Evolutionary conservation across 2,888 invertebrate species (phyloP).

Genomic region (Thelaira solivaga): DNA sequence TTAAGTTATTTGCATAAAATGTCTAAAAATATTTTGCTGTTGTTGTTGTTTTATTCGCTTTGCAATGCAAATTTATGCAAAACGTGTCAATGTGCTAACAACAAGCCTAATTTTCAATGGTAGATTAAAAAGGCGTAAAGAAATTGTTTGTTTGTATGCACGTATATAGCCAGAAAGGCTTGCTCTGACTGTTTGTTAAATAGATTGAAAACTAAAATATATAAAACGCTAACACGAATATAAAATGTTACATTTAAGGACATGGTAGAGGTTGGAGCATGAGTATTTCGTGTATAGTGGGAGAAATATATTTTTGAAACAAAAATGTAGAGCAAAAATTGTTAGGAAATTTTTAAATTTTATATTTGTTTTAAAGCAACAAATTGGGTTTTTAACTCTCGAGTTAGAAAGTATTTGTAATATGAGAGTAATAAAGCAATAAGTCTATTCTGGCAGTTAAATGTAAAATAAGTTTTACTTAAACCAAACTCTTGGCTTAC

Average conservation of each 20-base stretch:
- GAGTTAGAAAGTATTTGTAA: no score
- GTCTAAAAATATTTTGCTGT: slow-evolving; percentile 41
- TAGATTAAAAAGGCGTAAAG: slow-evolving; percentile 52
- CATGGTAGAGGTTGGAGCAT: background rate
- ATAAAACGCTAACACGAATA: slow-evolving; percentile 50
- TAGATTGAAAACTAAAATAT: slow-evolving; percentile 25
- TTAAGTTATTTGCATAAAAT: slow-evolving; percentile 58
- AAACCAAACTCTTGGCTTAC: no score
- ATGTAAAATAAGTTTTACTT: no score
- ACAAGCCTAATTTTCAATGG: slow-evolving; percentile 57
- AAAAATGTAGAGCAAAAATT: background rate
- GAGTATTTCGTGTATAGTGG: background rate
- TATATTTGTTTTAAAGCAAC: background rate
- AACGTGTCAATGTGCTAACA: slow-evolving; percentile 74
- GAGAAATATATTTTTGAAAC: background rate
- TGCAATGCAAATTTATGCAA: slow-evolving; percentile 73
- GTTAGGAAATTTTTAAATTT: no score
- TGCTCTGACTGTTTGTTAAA: slow-evolving; percentile 18
- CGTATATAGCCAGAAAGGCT: background rate
- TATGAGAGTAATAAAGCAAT: no score
- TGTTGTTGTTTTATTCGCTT: slow-evolving; percentile 31
- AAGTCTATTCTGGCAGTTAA: no score
- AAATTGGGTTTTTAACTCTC: background rate
- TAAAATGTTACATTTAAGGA: slow-evolving; percentile 10
- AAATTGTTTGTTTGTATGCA: background rate